Evolutionary conservation across 2,113 vertebrate species (phyloP).

Genomic region (Eptesicus fuscus): DNA sequence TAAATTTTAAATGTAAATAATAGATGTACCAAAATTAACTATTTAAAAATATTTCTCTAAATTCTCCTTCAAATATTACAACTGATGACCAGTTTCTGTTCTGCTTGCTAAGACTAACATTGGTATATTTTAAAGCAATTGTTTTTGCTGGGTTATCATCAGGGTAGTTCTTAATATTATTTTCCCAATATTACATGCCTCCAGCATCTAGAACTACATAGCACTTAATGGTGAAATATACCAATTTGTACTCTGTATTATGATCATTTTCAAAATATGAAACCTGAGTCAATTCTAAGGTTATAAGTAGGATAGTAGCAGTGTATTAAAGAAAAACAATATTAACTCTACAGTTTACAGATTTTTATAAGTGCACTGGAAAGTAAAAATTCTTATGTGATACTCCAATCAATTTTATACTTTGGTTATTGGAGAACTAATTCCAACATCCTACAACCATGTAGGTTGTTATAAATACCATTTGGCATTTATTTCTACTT

Average conservation of each 20-base stretch:
- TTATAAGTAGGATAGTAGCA: background rate
- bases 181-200: background rate
- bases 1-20: background rate
- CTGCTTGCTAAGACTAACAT: background rate
- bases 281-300: background rate
- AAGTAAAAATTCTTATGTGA: background rate
- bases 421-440: background rate
- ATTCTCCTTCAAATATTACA: background rate
- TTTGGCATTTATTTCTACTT: background rate
- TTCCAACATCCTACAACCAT: background rate
- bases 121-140: background rate
- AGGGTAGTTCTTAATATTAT: background rate
- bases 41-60: background rate
- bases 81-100: background rate
- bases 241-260: background rate
- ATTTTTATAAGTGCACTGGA: background rate
- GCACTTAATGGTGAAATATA: background rate
- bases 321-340: background rate
- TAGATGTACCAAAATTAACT: background rate
- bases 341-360: background rate
- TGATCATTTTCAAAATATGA: background rate
- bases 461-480: background rate
- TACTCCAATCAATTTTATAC: background rate
- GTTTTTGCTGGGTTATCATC: background rate
- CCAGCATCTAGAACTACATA: background rate